phyloP scores from a whole-genome alignment of 2,797 vertebrate species.

The Enteromius thamalakanensis region DNA sequence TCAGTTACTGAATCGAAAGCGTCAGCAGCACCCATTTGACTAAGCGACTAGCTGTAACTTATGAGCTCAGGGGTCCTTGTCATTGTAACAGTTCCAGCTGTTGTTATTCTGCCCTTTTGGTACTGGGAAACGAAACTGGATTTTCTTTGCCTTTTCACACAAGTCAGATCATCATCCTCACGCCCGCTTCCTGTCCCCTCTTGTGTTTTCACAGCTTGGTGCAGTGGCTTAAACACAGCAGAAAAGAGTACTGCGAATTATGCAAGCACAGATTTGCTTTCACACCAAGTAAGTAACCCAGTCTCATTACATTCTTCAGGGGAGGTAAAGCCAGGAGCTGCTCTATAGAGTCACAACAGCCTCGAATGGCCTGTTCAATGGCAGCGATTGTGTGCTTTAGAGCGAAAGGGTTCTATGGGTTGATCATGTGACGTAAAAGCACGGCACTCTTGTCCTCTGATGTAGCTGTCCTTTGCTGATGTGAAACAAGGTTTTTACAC shows the following conservation, averaged over 20 bases:
- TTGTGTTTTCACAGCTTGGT: constrained; percentile 87
- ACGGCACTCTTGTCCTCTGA: neutral
- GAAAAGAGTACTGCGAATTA: constrained; percentile 99
- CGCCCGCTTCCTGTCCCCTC: constrained; percentile 11
- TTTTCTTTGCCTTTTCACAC: constrained; percentile 13
- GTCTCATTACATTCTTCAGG: constrained; percentile 45
- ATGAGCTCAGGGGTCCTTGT: neutral
- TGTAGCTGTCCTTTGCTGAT: neutral
- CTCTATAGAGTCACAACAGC: constrained; percentile 14
- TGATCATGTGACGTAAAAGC: constrained; percentile 38
- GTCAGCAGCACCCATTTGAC: constrained; percentile 10
- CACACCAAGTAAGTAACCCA: constrained; percentile 95
- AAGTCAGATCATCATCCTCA: constrained; percentile 22
- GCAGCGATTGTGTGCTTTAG: constrained; percentile 17
- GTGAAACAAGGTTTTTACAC: constrained; percentile 24
- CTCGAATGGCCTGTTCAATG: constrained; percentile 29
- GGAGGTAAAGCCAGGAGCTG: constrained; percentile 46
- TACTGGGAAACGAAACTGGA: neutral
- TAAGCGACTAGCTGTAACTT: constrained; percentile 21
- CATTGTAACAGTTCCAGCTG: constrained; percentile 1
- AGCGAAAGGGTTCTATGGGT: constrained; percentile 16
- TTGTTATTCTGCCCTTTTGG: neutral
- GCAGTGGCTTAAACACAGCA: constrained; percentile 99
- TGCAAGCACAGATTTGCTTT: constrained; percentile 99
- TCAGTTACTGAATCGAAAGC: constrained; percentile 10